Evolutionary conservation across 2,888 invertebrate species (phyloP), one percentile per base, ranked within the genome.

Genomic region (Polymixis lichenea): DNA sequence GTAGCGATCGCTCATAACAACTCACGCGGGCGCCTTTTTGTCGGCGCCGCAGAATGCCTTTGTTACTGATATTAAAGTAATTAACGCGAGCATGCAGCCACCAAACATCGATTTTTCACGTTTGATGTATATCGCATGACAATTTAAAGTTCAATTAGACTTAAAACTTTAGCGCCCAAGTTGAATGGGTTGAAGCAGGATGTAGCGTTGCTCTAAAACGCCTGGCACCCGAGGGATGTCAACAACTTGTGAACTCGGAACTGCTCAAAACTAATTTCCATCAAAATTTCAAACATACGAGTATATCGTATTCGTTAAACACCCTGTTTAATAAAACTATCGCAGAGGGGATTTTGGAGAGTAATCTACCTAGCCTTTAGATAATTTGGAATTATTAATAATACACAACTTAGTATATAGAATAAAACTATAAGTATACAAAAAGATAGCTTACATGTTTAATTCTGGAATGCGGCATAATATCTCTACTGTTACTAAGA

Each of bases 261-360:
- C 88, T 90, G 88, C 91, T 93, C 90, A 83, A 91, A 93, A 93
- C 93, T 93, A 93, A 92, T 93, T 93, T 93, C 90, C 88, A 88
- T 89, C 86, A 88, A 90, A 92, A 90, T 90, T 89, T 90, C 79
- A 81, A 79, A 80, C 80, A 65, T 76, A 86, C 62, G 69, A 78
- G 64, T 79, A 77, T 69, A 78, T 72, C 71, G 78, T 68, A 72
- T 78, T 84, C 62, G 77, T 75, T 82, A 80, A 88, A 83, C 72
- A 71, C 77, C 62, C 38, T 60, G 53, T 82, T 82, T 64, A 82
- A 77, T 86, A 82, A 69, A 78, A 75, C 78, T 82, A 78, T 67
- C 2, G 70, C 9, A n/a, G 70, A 80, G 32, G 62, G 66, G 69
- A 28, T 80, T 84, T 72, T 8, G 19, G 56, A 38, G 28, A 46